Base-by-base conservation (phyloP, 1,140 invertebrate species). In the Zaprionus davidi region DNA sequence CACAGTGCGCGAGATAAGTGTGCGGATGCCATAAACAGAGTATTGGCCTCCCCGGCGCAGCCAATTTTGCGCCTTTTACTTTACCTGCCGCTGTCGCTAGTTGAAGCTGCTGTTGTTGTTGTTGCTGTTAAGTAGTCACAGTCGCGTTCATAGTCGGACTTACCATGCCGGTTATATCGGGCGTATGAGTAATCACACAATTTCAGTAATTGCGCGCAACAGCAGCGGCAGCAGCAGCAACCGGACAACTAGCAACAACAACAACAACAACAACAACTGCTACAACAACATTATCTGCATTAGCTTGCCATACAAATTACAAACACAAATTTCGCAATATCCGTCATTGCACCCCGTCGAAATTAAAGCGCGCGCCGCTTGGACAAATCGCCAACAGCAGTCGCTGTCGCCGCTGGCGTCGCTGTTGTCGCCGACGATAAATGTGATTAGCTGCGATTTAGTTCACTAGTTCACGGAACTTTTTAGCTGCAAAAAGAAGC, bases 21-120 rank as follows among this genome's bases (percentile, higher is more conserved):
- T 53, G 59, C 65, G 63, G 71, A 51, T 41, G 38, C 83, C 81
- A 87, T 88, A 88, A 84, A 84, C 73, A 87, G 83, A 72, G 85
- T 87, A 88, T 87, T 87, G 83, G 83, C 83, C 83, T 88, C 83
- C 84, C 46, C 78, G 41, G n/a, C 41, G 77, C 60, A 72, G 85
- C 78, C 84, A 88, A 87, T 87, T 88, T 88, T 81, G 88, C 83
- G 88, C 83, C 84, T 87, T 87, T 87, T 87, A 87, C 83, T 87
- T 87, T 87, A 62, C 78, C 67, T 63, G 72, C 64, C 46, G 76
- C 63, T 83, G 65, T 76, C 78, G 76, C 64, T 68, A 51, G 73
- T 41, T 58, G 51, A 34, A 69, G 57, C 4, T 20, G 51, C 44
- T 63, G 20, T 62, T 59, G 57, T 63, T 71, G 51, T n/a, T 64